Conservation (phyloP, 1,140 invertebrate genomes). For the Drosophila albomicans region DNA sequence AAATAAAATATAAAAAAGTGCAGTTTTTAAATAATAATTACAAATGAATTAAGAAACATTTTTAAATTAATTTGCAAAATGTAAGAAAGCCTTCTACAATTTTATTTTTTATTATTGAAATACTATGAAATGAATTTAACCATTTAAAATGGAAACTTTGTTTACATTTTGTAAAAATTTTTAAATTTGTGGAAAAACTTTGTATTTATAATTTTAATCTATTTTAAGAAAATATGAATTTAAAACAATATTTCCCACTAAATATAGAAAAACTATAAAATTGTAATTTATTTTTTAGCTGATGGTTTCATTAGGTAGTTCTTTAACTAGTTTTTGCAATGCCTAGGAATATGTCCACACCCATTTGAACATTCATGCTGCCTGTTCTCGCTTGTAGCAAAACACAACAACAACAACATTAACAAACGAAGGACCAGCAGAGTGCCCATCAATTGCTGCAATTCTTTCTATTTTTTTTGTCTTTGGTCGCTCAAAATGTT, state of each 20-base stretch:
- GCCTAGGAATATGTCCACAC: slow-evolving; percentile 35
- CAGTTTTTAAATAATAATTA: too few relatives aligned
- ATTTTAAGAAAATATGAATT: not conserved
- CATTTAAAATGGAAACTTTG: too few relatives aligned
- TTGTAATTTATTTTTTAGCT: not conserved
- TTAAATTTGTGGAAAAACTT: too few relatives aligned
- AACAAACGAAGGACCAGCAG: slow-evolving; percentile 28
- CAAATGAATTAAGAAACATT: too few relatives aligned
- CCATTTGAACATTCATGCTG: slow-evolving; percentile 67
- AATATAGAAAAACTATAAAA: not conserved
- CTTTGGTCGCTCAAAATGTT: slow-evolving; percentile 58
- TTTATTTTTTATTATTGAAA: too few relatives aligned
- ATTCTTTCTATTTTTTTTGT: slow-evolving; percentile 39
- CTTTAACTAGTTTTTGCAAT: not conserved
- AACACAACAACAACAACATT: slow-evolving; percentile 21
- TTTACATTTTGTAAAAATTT: too few relatives aligned
- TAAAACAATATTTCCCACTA: not conserved
- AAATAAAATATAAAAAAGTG: too few relatives aligned
- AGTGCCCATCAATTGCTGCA: slow-evolving; percentile 69
- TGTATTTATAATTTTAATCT: not conserved
- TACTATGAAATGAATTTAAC: too few relatives aligned
- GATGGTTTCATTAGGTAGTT: not conserved
- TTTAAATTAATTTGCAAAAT: too few relatives aligned
- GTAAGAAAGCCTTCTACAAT: too few relatives aligned
- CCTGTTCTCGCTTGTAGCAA: slow-evolving; percentile 66